phyloP scores from a whole-genome alignment of 1,140 invertebrate species.

The Heliothis subflexa region DNA sequence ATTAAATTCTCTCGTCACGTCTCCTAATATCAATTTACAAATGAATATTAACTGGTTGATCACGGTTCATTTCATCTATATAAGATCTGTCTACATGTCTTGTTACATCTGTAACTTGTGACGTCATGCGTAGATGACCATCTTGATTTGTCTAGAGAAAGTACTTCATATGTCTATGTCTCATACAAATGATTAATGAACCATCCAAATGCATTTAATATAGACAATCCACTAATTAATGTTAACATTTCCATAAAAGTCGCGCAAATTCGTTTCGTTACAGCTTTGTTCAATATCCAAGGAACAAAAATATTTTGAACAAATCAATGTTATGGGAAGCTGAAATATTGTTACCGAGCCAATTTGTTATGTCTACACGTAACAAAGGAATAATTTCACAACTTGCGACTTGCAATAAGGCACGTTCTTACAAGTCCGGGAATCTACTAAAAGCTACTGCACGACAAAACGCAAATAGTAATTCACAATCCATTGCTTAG shows the following conservation, averaged over 20 bases:
- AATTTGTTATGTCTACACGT: slow-evolving; percentile 48
- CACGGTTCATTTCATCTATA: slow-evolving; percentile 11
- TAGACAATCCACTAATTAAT: slow-evolving; percentile 22
- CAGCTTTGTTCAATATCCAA: slow-evolving; percentile 13
- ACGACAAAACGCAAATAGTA: background rate
- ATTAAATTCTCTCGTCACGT: slow-evolving; percentile 12
- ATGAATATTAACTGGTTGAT: slow-evolving; percentile 11
- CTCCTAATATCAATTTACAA: slow-evolving; percentile 6
- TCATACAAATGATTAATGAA: background rate
- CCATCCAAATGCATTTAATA: background rate
- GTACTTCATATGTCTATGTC: background rate
- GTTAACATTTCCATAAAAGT: slow-evolving; percentile 31
- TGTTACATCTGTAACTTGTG: slow-evolving; percentile 11
- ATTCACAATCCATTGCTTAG: background rate
- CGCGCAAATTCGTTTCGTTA: slow-evolving; percentile 37
- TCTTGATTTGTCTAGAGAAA: slow-evolving; percentile 20
- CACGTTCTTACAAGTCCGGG: slow-evolving; percentile 31
- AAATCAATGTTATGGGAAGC: slow-evolving; percentile 47
- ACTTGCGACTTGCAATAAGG: slow-evolving; percentile 39
- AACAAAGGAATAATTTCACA: slow-evolving; percentile 48
- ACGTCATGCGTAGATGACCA: slow-evolving; percentile 23
- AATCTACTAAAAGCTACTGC: background rate
- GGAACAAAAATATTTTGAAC: slow-evolving; percentile 18
- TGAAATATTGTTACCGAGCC: slow-evolving; percentile 34
- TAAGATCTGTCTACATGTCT: slow-evolving; percentile 10